Percentiles rank a stretch among this genome's conserved stretches.
Conservation (phyloP, 2,888 invertebrate genomes). For the Hymenopus coronatus region DNA sequence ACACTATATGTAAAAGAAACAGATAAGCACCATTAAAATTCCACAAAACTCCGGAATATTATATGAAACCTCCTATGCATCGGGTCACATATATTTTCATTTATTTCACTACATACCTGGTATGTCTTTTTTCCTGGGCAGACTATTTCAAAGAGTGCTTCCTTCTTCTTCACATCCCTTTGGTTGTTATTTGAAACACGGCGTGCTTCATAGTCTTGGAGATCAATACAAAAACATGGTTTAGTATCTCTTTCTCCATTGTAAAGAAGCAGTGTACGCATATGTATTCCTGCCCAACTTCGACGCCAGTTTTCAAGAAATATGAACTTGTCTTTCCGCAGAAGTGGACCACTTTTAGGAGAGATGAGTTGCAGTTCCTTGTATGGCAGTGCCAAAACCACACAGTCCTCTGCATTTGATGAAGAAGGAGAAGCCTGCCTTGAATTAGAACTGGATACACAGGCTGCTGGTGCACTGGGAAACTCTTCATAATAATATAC, state of each 20-base stretch:
- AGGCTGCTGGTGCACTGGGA: background rate
- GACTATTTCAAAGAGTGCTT: conserved; percentile 40
- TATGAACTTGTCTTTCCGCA: conserved; percentile 39
- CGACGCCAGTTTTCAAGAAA: conserved; percentile 39
- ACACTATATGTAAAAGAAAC: too few relatives aligned
- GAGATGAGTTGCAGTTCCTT: conserved; percentile 26
- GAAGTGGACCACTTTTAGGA: conserved; percentile 39
- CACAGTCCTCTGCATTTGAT: background rate
- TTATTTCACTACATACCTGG: conserved; percentile 36
- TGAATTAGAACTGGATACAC: background rate
- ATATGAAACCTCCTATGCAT: background rate
- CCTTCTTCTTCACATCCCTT: conserved; percentile 36
- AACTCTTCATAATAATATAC: conserved; percentile 22
- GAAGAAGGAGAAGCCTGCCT: background rate
- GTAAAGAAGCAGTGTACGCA: conserved; percentile 38
- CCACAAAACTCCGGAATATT: too few relatives aligned
- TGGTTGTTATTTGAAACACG: conserved; percentile 29
- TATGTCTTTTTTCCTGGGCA: conserved; percentile 42
- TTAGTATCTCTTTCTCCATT: conserved; percentile 39
- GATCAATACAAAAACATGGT: conserved; percentile 37
- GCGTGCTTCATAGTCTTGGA: conserved; percentile 39
- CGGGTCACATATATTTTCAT: too few relatives aligned
- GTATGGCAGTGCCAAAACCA: background rate
- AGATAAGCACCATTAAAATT: too few relatives aligned
- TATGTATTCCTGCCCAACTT: conserved; percentile 40